Evolutionary conservation across 2,888 invertebrate species (phyloP).

Genomic region (Drosophila peninsularis): DNA sequence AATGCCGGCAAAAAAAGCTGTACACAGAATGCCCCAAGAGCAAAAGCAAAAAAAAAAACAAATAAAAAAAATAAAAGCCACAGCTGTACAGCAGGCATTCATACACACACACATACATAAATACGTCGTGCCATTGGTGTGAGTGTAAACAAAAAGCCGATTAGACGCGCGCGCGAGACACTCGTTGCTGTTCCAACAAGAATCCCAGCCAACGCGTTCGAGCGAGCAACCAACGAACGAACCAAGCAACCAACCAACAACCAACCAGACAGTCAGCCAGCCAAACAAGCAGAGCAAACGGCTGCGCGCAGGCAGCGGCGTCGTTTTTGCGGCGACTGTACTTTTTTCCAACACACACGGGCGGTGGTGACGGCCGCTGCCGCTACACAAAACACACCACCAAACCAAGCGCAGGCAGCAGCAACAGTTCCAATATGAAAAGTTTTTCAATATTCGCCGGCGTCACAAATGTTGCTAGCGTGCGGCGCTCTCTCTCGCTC

Average conservation of each 20-base stretch:
- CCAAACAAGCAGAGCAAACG: constrained; percentile 21
- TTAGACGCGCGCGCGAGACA: constrained; percentile 58
- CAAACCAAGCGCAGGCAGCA: constrained; percentile 51
- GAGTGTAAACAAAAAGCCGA: constrained; percentile 77
- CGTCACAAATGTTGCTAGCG: constrained; percentile 77
- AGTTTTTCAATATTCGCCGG: constrained; percentile 81
- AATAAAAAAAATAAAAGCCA: constrained; percentile 46
- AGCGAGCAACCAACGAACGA: constrained; percentile 42
- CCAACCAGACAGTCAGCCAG: constrained; percentile 33
- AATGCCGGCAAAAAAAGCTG: constrained; percentile 69
- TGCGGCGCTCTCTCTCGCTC: constrained; percentile 25
- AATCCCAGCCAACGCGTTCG: constrained; percentile 74
- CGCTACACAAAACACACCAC: constrained; percentile 61
- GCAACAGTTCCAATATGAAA: constrained; percentile 80
- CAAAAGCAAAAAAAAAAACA: constrained; percentile 20
- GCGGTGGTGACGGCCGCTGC: constrained; percentile 21
- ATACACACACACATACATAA: constrained; percentile 12
- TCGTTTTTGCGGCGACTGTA: constrained; percentile 84
- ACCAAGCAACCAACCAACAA: constrained; percentile 31
- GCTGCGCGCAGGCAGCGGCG: constrained; percentile 37
- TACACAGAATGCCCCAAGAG: constrained; percentile 32
- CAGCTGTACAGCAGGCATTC: constrained; percentile 52
- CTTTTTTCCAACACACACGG: constrained; percentile 80
- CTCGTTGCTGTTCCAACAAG: constrained; percentile 68
- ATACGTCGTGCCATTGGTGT: constrained; percentile 40